Conservation (phyloP, 30 jellyfish, hydroid and myxozoan species). For the Phacellophora camtschatica region DNA sequence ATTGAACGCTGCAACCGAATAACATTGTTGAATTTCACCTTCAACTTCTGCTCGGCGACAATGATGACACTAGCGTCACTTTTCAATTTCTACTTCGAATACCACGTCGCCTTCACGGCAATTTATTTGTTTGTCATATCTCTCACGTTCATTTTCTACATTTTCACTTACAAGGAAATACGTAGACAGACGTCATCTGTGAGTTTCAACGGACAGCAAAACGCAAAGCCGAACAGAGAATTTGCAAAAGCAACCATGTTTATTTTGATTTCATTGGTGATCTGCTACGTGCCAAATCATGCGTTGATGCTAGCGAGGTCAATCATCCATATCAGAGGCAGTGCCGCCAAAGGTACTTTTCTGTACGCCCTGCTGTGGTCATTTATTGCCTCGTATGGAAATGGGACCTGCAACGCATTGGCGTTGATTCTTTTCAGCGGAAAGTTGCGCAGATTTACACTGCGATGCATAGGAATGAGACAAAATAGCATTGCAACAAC, state of each 20-base stretch:
- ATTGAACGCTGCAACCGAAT: neutral
- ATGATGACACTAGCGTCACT: neutral
- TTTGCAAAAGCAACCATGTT: neutral
- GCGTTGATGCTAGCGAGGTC: neutral
- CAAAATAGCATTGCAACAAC: too few relatives aligned
- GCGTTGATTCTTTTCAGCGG: neutral
- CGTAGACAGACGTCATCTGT: neutral
- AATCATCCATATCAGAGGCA: neutral
- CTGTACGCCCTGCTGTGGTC: conserved; percentile 18
- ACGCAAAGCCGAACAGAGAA: neutral
- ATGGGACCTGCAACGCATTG: neutral
- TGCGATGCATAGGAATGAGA: neutral
- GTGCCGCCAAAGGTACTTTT: neutral
- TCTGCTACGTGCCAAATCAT: conserved; percentile 4
- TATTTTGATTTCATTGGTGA: neutral
- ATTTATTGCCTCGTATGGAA: neutral
- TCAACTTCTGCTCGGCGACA: neutral
- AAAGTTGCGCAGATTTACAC: neutral
- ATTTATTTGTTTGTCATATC: neutral
- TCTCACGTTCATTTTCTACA: neutral
- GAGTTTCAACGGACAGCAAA: neutral
- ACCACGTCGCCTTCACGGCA: neutral
- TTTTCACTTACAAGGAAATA: neutral
- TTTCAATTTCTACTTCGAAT: neutral
- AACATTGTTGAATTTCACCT: neutral